Evolutionary conservation across 2,797 vertebrate species (phyloP), one percentile per base, ranked within the genome.

Genomic region (Tenualosa ilisha): DNA sequence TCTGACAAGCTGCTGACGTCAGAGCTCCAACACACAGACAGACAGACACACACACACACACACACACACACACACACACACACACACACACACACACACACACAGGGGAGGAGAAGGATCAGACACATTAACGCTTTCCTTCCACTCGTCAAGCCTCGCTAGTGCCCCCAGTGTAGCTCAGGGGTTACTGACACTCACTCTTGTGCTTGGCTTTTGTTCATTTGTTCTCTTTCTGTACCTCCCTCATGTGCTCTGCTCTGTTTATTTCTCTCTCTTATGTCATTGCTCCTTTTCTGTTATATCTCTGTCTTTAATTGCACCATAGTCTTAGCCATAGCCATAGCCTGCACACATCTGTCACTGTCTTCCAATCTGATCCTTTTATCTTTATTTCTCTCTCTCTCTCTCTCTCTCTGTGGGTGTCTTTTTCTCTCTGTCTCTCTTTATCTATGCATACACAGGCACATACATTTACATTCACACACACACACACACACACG

Each of bases 1-100:
- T 79, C 72, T 79, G 72, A 79, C 72, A 40, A 79, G 40, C 72
- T 79, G 11, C 72, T 82, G 75, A 84, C 72, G 84, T 84, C 88
- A 82, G 87, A 89, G 89, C 86, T 87, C 91, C 24, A 85, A 56
- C 51, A 46, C 84, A 65, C n/a, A 37, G 26, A 82, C 37, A 68
- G 59, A 85, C 84, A 82, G 59, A 82, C 79, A 59, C 65, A 56
- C 6, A 65, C 26, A 72, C 13, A 65, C 24, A 65, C 63, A 65
- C 63, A 26, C 24, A 49, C 46, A 79, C 51, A 54, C 84, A 61
- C 37, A 50, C 56, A 85, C 37, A 68, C 81, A 85, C 84, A 82
- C 81, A 82, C 79, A 59, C 65, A 56, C 6, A 65, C 46, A 72
- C 65, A 72, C 65, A 72, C 65, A 72, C 65, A 31, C 3, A 31